Evolutionary conservation across 1,140 invertebrate species (phyloP).

Genomic region (Drosophila ironensis): DNA sequence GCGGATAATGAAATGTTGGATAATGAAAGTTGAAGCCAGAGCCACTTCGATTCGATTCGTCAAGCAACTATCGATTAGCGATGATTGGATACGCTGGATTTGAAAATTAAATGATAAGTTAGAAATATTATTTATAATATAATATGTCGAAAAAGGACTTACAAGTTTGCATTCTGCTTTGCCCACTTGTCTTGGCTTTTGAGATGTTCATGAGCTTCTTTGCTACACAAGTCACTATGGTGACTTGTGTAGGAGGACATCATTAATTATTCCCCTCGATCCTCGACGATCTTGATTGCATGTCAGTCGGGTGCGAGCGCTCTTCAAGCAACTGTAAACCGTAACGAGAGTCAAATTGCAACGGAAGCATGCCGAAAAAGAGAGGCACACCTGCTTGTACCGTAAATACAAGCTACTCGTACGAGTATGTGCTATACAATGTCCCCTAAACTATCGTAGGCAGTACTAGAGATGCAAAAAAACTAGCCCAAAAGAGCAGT

Average conservation of each 20-base stretch:
- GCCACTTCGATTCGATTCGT: neutral
- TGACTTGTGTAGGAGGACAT: too few species aligned
- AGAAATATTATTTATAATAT: too few species aligned
- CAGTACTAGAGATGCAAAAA: too few species aligned
- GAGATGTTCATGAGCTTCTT: conserved; percentile 54
- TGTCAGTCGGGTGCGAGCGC: conserved; percentile 37
- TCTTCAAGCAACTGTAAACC: conserved; percentile 55
- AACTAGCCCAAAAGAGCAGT: too few species aligned
- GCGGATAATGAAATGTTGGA: too few species aligned
- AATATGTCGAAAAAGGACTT: conserved; percentile 71
- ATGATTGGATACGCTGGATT: neutral
- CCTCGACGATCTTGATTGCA: conserved; percentile 45
- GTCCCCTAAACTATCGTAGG: too few species aligned
- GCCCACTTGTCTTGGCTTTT: conserved; percentile 58
- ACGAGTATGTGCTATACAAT: too few species aligned
- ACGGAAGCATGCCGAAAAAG: conserved; percentile 48
- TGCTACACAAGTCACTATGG: conserved; percentile 8
- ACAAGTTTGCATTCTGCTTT: conserved; percentile 54
- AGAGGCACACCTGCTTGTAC: conserved; percentile 38
- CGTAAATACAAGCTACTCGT: too few species aligned
- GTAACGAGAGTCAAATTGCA: conserved; percentile 60
- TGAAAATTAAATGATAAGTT: too few species aligned
- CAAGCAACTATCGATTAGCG: neutral
- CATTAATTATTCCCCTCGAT: conserved; percentile 67
- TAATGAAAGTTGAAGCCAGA: conserved; percentile 15